Percentiles rank a stretch among this genome's conserved stretches.
These are phyloP conservation scores for Microctonus hyperodae DNA, from an alignment of 2,888 invertebrate species.

Conservation along the genomic window DNA sequence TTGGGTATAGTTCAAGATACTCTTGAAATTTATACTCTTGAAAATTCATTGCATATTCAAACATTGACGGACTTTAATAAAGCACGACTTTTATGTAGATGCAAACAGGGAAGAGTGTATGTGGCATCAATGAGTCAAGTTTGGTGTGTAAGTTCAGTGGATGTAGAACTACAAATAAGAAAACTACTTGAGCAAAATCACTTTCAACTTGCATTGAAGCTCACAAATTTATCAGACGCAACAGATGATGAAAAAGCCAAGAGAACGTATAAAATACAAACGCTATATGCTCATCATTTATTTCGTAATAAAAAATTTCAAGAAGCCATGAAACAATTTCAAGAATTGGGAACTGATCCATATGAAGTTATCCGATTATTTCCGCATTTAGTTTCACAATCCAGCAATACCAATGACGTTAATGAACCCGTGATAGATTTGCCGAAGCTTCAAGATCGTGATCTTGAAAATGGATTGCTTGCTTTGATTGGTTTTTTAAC, in stretches of 20 bases:
- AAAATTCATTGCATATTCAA: conserved; percentile 83
- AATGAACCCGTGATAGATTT: conserved; percentile 63
- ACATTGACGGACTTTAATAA: conserved; percentile 78
- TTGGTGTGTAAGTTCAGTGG: conserved; percentile 85
- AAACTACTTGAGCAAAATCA: conserved; percentile 87
- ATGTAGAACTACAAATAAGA: conserved; percentile 83
- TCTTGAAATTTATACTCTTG: conserved; percentile 86
- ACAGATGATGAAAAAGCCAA: conserved; percentile 80
- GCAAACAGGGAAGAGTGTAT: conserved; percentile 82
- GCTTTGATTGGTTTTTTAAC: conserved; percentile 92
- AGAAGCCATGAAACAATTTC: conserved; percentile 91
- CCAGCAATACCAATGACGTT: conserved; percentile 57
- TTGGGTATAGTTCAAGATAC: conserved; percentile 84
- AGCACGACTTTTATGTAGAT: conserved; percentile 77
- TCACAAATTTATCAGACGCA: conserved; percentile 88
- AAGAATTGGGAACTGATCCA: conserved; percentile 90
- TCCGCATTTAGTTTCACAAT: conserved; percentile 82
- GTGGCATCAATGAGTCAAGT: conserved; percentile 87
- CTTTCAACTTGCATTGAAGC: conserved; percentile 90
- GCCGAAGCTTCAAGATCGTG: conserved; percentile 78
- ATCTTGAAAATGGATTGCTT: conserved; percentile 85
- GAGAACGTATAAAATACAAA: conserved; percentile 87
- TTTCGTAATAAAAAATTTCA: conserved; percentile 89
- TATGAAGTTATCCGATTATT: conserved; percentile 94
- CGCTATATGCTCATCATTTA: conserved; percentile 87